Conservation (phyloP, 1,140 invertebrate genomes). For the Caenorhabditis brenneri region DNA sequence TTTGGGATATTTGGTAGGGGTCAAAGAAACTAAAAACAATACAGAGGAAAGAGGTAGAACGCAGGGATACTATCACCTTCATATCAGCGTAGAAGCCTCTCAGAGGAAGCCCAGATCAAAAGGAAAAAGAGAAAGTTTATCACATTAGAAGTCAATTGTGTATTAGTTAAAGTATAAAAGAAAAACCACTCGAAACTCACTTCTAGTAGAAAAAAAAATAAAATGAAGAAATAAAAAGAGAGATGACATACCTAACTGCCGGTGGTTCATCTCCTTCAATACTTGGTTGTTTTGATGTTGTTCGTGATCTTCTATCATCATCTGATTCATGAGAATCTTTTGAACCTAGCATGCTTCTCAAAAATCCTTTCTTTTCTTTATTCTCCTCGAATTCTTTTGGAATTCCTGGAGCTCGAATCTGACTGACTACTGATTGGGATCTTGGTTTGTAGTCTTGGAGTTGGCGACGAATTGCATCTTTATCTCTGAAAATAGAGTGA, state of each 20-base stretch:
- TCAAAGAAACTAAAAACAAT: constrained; percentile 25
- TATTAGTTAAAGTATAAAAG: constrained; percentile 35
- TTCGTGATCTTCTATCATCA: constrained; percentile 53
- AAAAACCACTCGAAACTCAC: constrained; percentile 41
- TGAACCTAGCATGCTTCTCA: constrained; percentile 51
- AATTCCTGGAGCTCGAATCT: constrained; percentile 56
- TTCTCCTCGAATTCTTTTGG: constrained; percentile 68
- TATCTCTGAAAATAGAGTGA: constrained; percentile 47
- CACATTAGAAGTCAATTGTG: constrained; percentile 38
- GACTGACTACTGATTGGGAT: constrained; percentile 38
- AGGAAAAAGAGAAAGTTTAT: background rate
- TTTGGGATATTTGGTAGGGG: background rate
- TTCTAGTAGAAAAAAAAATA: background rate
- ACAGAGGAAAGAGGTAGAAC: constrained; percentile 28
- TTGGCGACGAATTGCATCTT: constrained; percentile 43
- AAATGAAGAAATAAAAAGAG: background rate
- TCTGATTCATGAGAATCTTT: constrained; percentile 64
- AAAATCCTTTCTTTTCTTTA: constrained; percentile 53
- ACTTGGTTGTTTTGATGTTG: constrained; percentile 42
- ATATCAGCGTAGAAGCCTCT: constrained; percentile 33
- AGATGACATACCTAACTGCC: constrained; percentile 45
- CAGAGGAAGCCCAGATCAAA: constrained; percentile 13
- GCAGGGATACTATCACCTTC: constrained; percentile 30
- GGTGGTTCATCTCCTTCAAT: constrained; percentile 46
- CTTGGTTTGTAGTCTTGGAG: constrained; percentile 41